These are phyloP conservation scores for Drosophila aff. DNA, from an alignment of 1,140 invertebrate species.

Conservation along the genomic window DNA sequence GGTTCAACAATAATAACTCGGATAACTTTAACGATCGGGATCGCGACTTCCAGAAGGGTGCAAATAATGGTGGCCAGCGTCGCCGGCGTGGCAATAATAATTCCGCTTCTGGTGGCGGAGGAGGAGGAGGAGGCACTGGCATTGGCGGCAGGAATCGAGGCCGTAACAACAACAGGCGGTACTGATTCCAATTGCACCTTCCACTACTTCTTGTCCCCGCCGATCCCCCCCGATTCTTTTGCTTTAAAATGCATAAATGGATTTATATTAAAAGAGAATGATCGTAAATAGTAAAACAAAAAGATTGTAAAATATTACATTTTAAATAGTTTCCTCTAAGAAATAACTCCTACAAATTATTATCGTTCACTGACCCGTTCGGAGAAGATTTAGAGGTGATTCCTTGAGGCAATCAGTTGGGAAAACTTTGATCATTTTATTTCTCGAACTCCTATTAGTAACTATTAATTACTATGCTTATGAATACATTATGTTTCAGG, in stretches of 20 bases:
- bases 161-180: conserved; percentile 71
- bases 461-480: conserved; percentile 13
- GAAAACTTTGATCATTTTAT: conserved; percentile 36
- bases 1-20: conserved; percentile 64
- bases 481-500: conserved; percentile 33
- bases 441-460: conserved; percentile 16
- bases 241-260: no score
- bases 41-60: conserved; percentile 57
- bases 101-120: conserved; percentile 14
- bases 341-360: neutral
- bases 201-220: conserved; percentile 18
- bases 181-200: conserved; percentile 50
- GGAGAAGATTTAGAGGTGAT: neutral
- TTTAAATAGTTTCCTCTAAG: neutral
- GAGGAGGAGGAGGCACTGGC: conserved; percentile 37
- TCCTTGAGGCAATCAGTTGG: neutral
- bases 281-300: conserved; percentile 20
- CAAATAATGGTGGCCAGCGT: conserved; percentile 54
- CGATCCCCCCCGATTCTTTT: conserved; percentile 12
- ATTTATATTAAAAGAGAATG: conserved; percentile 39
- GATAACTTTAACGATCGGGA: conserved; percentile 64
- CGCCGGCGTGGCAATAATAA: conserved; percentile 73
- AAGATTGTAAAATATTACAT: conserved; percentile 4
- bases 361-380: neutral
- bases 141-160: conserved; percentile 62